phyloP scores from a whole-genome alignment of 1,140 invertebrate species.

The Hestina assimilis region DNA sequence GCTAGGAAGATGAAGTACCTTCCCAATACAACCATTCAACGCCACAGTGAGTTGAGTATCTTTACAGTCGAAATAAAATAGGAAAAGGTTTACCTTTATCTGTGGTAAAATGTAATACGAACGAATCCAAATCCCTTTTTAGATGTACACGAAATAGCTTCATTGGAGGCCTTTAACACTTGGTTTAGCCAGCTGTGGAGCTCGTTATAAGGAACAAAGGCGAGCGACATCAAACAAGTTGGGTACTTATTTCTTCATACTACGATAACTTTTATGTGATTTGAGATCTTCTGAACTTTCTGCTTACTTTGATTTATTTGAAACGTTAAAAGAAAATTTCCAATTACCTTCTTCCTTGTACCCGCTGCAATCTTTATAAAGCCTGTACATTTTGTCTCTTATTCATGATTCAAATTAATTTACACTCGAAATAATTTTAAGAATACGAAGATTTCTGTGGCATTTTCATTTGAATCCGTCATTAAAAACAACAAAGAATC shows the following conservation, averaged over 20 bases:
- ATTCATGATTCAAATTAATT: no score
- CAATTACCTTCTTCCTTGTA: neutral
- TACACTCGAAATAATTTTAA: no score
- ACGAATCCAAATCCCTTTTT: constrained; percentile 1
- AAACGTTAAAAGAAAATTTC: constrained; percentile 12
- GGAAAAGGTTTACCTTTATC: neutral
- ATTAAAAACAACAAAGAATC: no score
- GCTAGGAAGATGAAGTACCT: no score
- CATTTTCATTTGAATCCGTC: no score
- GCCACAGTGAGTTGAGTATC: neutral
- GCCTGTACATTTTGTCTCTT: no score
- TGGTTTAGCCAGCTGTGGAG: constrained; percentile 37
- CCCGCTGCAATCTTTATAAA: neutral
- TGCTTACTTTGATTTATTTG: constrained; percentile 16
- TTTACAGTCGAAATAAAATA: neutral
- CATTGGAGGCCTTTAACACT: constrained; percentile 39
- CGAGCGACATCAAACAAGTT: constrained; percentile 49
- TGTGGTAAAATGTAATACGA: neutral
- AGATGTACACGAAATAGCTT: constrained; percentile 23
- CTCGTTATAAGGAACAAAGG: constrained; percentile 57
- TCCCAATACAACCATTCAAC: neutral
- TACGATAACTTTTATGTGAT: constrained; percentile 46
- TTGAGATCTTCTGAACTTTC: constrained; percentile 27
- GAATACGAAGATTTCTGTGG: no score
- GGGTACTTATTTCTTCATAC: constrained; percentile 46